Evolutionary conservation across 1,140 invertebrate species (phyloP).

Genomic region (Drosophila guanche): DNA sequence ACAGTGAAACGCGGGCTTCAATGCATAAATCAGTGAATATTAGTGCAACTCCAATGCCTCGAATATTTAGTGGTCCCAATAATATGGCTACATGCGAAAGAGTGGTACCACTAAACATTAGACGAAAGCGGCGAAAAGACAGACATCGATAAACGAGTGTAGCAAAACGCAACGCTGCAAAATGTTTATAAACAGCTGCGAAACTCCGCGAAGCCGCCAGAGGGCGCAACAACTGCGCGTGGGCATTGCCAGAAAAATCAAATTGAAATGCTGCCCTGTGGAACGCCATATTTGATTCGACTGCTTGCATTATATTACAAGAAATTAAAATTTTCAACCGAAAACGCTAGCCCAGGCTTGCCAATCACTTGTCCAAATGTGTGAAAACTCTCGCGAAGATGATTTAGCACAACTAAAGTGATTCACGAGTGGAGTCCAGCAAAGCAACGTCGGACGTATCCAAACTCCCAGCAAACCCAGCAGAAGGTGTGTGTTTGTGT

Average conservation of each 20-base stretch:
- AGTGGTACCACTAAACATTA: conserved; percentile 74
- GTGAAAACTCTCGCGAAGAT: conserved; percentile 8
- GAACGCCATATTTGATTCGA: conserved; percentile 75
- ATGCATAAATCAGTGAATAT: conserved; percentile 42
- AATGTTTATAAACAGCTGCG: conserved; percentile 68
- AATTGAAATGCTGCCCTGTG: conserved; percentile 31
- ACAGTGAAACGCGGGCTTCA: not conserved
- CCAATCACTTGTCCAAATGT: not conserved
- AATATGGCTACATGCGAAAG: conserved; percentile 64
- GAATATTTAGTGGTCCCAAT: conserved; percentile 64
- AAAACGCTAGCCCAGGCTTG: conserved; percentile 26
- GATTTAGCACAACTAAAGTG: conserved; percentile 3
- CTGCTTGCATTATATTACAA: conserved; percentile 50
- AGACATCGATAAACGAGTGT: conserved; percentile 66
- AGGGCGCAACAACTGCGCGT: conserved; percentile 35
- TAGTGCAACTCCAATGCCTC: conserved; percentile 68
- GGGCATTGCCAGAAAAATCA: conserved; percentile 56
- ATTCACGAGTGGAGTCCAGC: conserved; percentile 1
- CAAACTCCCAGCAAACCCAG: not conserved
- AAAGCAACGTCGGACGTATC: conserved; percentile 13
- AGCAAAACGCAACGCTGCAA: conserved; percentile 59
- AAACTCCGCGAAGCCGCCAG: conserved; percentile 24
- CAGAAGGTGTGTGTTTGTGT: conserved; percentile 14
- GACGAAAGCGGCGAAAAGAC: conserved; percentile 62
- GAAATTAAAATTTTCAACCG: conserved; percentile 59